Base-by-base conservation (phyloP, 2,797 vertebrate species). In the Phoxinus dragarum region DNA sequence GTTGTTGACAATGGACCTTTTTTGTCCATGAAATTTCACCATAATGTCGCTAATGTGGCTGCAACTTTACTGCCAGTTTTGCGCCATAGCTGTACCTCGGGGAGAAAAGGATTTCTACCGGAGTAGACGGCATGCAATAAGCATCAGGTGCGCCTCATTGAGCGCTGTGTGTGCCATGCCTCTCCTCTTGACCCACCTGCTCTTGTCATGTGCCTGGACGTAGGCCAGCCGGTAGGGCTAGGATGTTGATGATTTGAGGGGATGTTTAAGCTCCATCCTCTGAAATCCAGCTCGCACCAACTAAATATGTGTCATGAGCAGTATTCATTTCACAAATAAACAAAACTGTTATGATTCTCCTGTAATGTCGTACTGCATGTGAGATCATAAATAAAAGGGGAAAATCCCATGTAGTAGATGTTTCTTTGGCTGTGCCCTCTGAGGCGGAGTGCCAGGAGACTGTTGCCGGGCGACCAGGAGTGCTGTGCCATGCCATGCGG, bases 401-500 rank as follows among this genome's bases (percentile, higher is more conserved):
- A 88, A 76, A 85, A 88, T 89, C 84, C 86, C 80, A 81, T 85
- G 85, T 73, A 93, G 92, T 80, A 93, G 92, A 89, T 89, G 89
- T 90, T 84, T 89, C 75, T 88, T 84, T 82, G 80, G 74, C 89
- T 91, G 83, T 84, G 89, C 93, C 91, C 87, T 86, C 87, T 82
- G 84, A 91, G 91, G 91, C 91, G 4, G 36, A 2, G 80, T 86
- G 93, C 95, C 94, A 93, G 75, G 89, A 93, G 92, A 92, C 0
- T 72, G 94, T 95, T 97, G 95, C 97, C 94, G 95, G 94, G 94
- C 92, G 95, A 94, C 93, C 94, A 89, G 82, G 84, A 92, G 90
- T 89, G 73, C 89, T 54, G 64, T 69, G 44, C 44, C 79, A 80
- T 84, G 82, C 49, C 79, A 80, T 84, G 82, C 49, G 61, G 88